phyloP scores from a whole-genome alignment of 2,797 vertebrate genomes.

The Denticeps clupeoides region DNA sequence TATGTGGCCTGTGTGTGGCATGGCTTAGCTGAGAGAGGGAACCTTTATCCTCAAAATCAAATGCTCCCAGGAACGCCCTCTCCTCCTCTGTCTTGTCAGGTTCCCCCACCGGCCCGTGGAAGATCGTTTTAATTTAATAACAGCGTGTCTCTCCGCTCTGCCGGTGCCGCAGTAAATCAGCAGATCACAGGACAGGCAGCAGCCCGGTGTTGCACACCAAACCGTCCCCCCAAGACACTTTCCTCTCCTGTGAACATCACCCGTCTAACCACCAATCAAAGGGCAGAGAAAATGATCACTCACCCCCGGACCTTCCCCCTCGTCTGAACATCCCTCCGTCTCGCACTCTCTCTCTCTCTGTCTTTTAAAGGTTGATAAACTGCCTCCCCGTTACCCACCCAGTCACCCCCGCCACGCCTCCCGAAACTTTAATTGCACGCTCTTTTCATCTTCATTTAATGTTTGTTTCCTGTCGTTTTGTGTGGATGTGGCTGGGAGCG shows the following conservation, averaged over 20 bases:
- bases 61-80: slow-evolving; percentile 22
- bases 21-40: neutral
- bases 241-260: slow-evolving; percentile 81
- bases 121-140: slow-evolving; percentile 92
- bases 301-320: slow-evolving; percentile 66
- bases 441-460: slow-evolving; percentile 65
- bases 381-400: slow-evolving; percentile 48
- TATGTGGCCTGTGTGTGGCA: neutral
- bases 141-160: slow-evolving; percentile 80
- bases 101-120: slow-evolving; percentile 33
- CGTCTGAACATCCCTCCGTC: slow-evolving; percentile 26
- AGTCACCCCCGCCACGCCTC: too few species aligned
- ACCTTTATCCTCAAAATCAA: slow-evolving; percentile 29
- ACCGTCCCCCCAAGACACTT: slow-evolving; percentile 84
- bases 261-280: slow-evolving; percentile 83
- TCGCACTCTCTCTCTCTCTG: slow-evolving; percentile 60
- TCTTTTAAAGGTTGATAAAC: slow-evolving; percentile 71
- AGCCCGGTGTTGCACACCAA: slow-evolving; percentile 69
- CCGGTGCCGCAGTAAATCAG: slow-evolving; percentile 84
- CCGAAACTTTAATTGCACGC: slow-evolving; percentile 54
- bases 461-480: slow-evolving; percentile 71
- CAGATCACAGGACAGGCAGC: slow-evolving; percentile 72
- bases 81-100: slow-evolving; percentile 36
- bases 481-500: slow-evolving; percentile 37
- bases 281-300: slow-evolving; percentile 68